Percentiles rank a stretch among this genome's conserved stretches.
Evolutionary conservation across 2,113 vertebrate species (phyloP).

Genomic region (Neopipo cinnamomea): DNA sequence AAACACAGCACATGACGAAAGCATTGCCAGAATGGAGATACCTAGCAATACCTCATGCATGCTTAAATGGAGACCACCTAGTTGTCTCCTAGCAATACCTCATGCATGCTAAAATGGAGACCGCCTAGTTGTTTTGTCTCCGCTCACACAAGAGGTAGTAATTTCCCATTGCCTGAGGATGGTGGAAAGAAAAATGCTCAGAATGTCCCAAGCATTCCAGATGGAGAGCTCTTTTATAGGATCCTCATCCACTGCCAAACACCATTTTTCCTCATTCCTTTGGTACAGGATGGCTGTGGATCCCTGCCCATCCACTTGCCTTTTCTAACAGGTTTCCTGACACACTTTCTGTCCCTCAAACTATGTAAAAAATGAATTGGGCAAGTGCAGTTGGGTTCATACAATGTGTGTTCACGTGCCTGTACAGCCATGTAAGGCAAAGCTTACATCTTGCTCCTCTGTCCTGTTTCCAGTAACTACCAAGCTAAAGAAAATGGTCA

Average conservation of each 20-base stretch:
- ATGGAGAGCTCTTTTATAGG: not conserved
- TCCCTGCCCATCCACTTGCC: not conserved
- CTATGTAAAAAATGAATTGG: not conserved
- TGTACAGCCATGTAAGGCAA: not conserved
- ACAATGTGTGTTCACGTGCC: not conserved
- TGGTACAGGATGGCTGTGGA: not conserved
- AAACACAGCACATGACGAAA: not conserved
- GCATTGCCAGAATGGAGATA: not conserved
- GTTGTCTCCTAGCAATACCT: not conserved
- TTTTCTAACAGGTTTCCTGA: not conserved
- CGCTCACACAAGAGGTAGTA: not conserved
- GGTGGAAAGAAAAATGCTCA: slow-evolving; percentile 24
- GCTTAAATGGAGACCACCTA: not conserved
- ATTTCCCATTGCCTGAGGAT: not conserved
- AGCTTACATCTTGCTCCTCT: not conserved
- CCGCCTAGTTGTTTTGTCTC: not conserved
- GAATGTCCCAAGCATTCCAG: not conserved
- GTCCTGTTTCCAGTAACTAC: not conserved
- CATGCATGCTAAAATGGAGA: not conserved
- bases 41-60: not conserved
- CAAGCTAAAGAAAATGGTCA: not conserved
- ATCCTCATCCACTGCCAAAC: not conserved
- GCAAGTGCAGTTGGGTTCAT: not conserved
- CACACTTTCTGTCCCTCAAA: not conserved
- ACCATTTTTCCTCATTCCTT: not conserved